A percentile compares a stretch with the other conserved stretches of the same genome.
phyloP scores from a whole-genome alignment of 2,888 invertebrate genomes.

The Bimastos eiseni region DNA sequence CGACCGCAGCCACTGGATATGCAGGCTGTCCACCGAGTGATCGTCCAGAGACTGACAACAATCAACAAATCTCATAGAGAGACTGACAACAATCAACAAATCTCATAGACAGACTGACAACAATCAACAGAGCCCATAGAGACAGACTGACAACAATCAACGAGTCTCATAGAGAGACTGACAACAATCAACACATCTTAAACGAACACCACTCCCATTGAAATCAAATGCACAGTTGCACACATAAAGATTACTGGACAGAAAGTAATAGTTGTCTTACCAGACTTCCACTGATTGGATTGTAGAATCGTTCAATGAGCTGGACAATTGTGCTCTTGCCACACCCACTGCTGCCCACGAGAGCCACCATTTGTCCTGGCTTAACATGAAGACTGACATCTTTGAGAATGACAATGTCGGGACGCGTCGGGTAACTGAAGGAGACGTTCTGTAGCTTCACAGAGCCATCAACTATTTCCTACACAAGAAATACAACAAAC shows the following conservation, averaged over 20 bases:
- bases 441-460: constrained; percentile 40
- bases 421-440: constrained; percentile 57
- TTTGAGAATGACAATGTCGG: constrained; percentile 53
- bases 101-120: no score
- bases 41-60: constrained; percentile 25
- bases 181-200: no score
- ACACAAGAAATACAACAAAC: not conserved
- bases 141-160: no score
- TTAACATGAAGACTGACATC: constrained; percentile 45
- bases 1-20: constrained; percentile 69
- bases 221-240: not conserved
- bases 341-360: constrained; percentile 74
- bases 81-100: no score
- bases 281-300: constrained; percentile 47
- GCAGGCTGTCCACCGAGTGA: constrained; percentile 32
- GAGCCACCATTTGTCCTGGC: constrained; percentile 42
- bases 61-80: not conserved
- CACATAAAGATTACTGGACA: not conserved
- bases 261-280: constrained; percentile 62
- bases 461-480: constrained; percentile 30
- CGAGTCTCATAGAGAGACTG: no score
- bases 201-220: no score
- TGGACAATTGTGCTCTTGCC: constrained; percentile 85
- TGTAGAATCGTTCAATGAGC: constrained; percentile 79
- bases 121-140: no score